Conservation (phyloP, 2,113 vertebrate genomes). For the Trochalopteron elliotii region DNA sequence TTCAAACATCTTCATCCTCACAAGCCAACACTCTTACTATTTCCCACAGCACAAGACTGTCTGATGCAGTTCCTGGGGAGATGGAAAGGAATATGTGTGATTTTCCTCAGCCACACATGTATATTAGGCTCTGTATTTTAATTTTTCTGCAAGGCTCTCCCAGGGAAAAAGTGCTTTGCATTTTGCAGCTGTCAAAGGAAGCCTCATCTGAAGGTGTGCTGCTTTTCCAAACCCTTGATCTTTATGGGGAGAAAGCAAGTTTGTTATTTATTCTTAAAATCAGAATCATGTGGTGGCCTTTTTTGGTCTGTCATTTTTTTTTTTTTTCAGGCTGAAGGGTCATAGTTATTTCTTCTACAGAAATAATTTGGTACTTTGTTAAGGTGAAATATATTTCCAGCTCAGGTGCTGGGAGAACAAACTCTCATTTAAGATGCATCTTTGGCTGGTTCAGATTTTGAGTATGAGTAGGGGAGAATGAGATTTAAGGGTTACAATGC, state of each 20-base stretch:
- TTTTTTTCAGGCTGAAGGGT: background rate
- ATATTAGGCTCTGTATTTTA: background rate
- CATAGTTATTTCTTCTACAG: background rate
- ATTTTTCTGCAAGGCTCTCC: background rate
- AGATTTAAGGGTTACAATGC: background rate
- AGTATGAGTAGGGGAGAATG: background rate
- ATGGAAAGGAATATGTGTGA: background rate
- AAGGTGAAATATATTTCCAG: background rate
- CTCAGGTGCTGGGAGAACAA: background rate
- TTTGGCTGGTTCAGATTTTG: background rate
- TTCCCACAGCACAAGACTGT: background rate
- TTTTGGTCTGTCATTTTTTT: background rate
- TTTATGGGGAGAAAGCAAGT: background rate
- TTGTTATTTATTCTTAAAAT: background rate
- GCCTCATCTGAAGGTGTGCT: background rate
- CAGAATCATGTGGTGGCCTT: background rate
- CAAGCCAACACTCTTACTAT: background rate
- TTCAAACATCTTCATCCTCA: background rate
- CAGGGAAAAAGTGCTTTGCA: background rate
- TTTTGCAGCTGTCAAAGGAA: background rate
- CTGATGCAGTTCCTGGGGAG: background rate
- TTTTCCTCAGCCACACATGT: background rate
- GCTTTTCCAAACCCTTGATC: background rate
- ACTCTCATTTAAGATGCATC: background rate
- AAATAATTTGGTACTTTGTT: background rate